phyloP scores from a whole-genome alignment of 1,140 invertebrate genomes.

The Lucilia cuprina region DNA sequence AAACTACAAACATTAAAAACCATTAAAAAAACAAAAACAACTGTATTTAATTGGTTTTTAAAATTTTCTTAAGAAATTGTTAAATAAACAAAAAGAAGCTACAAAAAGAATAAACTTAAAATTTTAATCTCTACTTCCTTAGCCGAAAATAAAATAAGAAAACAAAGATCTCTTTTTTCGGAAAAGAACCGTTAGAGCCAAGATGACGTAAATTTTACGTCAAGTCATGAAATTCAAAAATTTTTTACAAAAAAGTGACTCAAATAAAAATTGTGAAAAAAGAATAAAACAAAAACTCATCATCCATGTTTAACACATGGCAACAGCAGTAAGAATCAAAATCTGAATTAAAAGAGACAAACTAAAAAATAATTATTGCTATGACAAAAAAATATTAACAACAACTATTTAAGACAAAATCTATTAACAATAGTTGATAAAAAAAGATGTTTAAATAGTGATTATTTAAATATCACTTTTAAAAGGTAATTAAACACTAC shows the following conservation, averaged over 20 bases:
- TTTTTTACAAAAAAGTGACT: not conserved
- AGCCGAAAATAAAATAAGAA: not conserved
- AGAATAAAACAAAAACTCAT: not conserved
- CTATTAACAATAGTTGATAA: too few relatives aligned
- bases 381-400: not conserved
- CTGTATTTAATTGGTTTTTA: not conserved
- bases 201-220: slow-evolving; percentile 28
- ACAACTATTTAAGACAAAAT: too few relatives aligned
- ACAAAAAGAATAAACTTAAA: not conserved
- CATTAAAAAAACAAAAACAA: not conserved
- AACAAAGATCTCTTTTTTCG: not conserved
- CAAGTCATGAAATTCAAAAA: slow-evolving; percentile 23
- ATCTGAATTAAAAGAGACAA: not conserved
- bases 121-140: not conserved
- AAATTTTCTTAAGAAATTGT: not conserved
- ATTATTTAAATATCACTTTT: too few relatives aligned
- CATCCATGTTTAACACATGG: not conserved
- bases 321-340: not conserved
- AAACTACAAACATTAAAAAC: not conserved
- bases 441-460: too few relatives aligned
- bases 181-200: not conserved
- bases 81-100: not conserved
- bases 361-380: not conserved
- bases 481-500: too few relatives aligned
- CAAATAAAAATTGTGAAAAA: not conserved